Evolutionary conservation across 1,140 invertebrate genomes (phyloP).

Genomic region (Ostrea denselamellosa): DNA sequence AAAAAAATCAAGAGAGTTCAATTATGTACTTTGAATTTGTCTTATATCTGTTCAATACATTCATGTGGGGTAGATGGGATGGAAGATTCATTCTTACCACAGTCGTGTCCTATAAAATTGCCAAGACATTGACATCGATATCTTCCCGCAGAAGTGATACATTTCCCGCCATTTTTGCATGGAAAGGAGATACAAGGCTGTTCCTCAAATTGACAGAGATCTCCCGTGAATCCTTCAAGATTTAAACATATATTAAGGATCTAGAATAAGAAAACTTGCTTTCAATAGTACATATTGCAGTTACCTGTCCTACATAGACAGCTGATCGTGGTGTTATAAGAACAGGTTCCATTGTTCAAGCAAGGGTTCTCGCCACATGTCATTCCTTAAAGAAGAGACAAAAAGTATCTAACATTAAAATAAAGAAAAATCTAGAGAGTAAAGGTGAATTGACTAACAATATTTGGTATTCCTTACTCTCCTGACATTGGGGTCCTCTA

Average conservation of each 20-base stretch:
- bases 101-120: not conserved
- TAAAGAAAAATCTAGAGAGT: too few species aligned
- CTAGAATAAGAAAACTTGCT: not conserved
- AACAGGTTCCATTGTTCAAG: not conserved
- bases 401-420: not conserved
- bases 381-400: not conserved
- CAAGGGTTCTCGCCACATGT: not conserved
- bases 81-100: not conserved
- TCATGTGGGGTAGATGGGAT: too few species aligned
- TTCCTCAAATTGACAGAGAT: conserved; percentile 8
- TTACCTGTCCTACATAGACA: not conserved
- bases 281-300: not conserved
- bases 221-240: not conserved
- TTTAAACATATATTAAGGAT: not conserved
- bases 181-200: not conserved
- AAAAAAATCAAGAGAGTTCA: too few species aligned
- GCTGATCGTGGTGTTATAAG: not conserved
- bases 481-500: not conserved
- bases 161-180: conserved; percentile 25
- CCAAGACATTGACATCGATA: not conserved
- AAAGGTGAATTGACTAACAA: too few species aligned
- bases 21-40: too few species aligned
- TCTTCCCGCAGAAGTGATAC: not conserved
- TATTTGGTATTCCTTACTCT: not conserved
- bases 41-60: too few species aligned